Conservation (phyloP, 2,888 invertebrate genomes). For the Torymus tubicola region DNA sequence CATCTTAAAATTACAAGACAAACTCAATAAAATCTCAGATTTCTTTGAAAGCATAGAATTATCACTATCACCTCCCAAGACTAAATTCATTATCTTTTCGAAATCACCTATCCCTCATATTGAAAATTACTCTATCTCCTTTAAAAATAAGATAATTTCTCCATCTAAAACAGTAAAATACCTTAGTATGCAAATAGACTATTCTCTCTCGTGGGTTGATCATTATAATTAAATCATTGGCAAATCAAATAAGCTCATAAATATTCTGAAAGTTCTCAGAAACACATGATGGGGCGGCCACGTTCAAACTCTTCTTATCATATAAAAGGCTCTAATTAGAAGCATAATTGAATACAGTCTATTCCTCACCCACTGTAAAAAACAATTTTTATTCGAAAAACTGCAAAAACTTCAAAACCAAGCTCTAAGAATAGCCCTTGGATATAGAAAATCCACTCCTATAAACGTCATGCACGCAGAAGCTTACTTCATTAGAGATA, state of each 20-base stretch:
- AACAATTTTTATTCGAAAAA: neutral
- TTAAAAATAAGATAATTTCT: too few species aligned
- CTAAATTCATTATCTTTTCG: too few species aligned
- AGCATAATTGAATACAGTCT: neutral
- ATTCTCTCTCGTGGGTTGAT: neutral
- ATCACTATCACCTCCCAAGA: too few species aligned
- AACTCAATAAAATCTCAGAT: neutral
- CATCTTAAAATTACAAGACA: too few species aligned
- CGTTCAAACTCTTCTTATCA: neutral
- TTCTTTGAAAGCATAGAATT: too few species aligned
- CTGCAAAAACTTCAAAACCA: slow-evolving; percentile 24
- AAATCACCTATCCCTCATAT: too few species aligned
- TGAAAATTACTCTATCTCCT: too few species aligned
- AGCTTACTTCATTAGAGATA: too few species aligned
- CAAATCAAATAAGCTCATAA: neutral
- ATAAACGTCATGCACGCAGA: too few species aligned
- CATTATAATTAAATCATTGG: slow-evolving; percentile 1
- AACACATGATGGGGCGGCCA: slow-evolving; percentile 10
- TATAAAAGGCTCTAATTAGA: slow-evolving; percentile 3
- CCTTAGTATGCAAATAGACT: too few species aligned
- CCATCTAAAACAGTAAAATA: too few species aligned
- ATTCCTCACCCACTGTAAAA: neutral
- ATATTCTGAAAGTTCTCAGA: neutral
- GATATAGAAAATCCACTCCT: too few species aligned
- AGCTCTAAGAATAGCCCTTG: neutral